Evolutionary conservation across 2,797 vertebrate genomes (phyloP).

Genomic region (Macrochelys suwanniensis): DNA sequence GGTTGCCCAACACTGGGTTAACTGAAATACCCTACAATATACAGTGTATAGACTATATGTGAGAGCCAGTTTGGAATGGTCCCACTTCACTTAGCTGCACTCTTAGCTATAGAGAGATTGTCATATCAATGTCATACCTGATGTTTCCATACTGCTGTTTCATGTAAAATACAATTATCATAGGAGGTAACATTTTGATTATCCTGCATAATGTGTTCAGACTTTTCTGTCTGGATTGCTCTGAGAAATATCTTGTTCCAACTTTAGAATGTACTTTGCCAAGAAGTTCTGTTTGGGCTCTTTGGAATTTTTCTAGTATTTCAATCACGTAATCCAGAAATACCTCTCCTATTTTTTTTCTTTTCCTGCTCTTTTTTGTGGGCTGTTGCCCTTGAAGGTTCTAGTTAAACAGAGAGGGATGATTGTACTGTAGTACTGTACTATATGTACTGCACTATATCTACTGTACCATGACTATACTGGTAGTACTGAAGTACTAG

Average conservation of each 20-base stretch:
- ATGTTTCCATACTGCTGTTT: neutral
- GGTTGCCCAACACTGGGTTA: too few species aligned
- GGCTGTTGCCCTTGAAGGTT: accelerated
- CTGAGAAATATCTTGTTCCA: slow-evolving; percentile 2
- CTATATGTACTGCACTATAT: too few species aligned
- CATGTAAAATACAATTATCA: neutral
- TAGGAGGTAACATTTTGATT: neutral
- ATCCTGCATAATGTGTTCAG: neutral
- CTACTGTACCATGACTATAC: too few species aligned
- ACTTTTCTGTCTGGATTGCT: neutral
- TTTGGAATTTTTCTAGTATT: neutral
- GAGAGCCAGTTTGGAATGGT: neutral
- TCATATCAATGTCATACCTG: neutral
- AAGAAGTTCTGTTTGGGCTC: neutral
- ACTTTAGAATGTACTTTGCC: neutral
- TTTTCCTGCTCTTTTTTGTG: neutral
- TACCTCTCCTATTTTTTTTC: neutral
- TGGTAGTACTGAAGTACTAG: neutral
- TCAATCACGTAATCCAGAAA: neutral
- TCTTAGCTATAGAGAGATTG: neutral
- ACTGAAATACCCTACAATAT: neutral
- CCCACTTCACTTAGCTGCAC: neutral
- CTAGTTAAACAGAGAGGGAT: neutral
- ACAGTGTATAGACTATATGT: neutral
- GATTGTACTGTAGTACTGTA: neutral